Percentiles rank a stretch among this genome's conserved stretches.
Conservation (phyloP, 1,140 invertebrate species). For the Euglossa dilemma region DNA sequence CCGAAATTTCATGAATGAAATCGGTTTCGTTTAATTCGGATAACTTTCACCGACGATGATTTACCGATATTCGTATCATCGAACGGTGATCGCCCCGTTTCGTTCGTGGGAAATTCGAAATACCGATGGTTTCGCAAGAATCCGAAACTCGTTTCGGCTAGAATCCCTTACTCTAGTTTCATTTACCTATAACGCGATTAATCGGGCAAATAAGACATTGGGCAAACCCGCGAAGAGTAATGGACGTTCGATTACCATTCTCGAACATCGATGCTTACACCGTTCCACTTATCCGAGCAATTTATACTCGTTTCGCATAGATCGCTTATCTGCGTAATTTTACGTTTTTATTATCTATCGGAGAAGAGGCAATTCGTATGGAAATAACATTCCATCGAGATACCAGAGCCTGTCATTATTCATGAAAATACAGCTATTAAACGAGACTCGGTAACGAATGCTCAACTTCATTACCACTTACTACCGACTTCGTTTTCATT, state of each 20-base stretch:
- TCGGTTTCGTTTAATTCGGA: background rate
- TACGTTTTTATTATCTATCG: no score
- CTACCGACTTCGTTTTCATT: background rate
- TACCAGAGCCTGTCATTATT: background rate
- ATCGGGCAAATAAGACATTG: background rate
- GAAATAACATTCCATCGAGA: background rate
- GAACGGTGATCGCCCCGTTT: background rate
- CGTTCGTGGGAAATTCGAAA: background rate
- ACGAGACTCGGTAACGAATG: background rate
- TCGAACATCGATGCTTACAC: no score
- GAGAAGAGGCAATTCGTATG: no score
- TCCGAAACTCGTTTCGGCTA: background rate
- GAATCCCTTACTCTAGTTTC: background rate
- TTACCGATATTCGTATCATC: background rate
- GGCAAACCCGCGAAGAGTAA: background rate
- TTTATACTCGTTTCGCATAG: no score
- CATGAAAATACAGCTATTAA: background rate
- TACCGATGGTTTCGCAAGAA: background rate
- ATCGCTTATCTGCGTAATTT: no score
- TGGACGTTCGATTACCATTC: background rate
- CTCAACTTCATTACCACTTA: background rate
- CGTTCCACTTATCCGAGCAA: no score
- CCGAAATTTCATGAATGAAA: background rate
- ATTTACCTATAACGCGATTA: background rate
- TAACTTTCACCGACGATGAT: constrained; percentile 30